phyloP scores from a whole-genome alignment of 2,888 invertebrate species.

The Drosophila histrio region DNA sequence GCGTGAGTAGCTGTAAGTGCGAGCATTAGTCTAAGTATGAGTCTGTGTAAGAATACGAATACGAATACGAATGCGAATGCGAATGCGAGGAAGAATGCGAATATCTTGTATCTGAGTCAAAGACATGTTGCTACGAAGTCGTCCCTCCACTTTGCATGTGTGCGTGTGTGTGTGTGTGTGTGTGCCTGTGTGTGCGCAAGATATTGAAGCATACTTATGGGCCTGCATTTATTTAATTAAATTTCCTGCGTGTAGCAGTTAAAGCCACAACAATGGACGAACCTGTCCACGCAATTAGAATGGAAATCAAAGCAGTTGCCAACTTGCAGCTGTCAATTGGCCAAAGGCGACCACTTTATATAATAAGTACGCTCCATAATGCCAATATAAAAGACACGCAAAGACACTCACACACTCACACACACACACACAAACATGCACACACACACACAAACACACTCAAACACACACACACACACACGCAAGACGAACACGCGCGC shows the following conservation, averaged over 20 bases:
- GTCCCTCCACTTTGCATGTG: background rate
- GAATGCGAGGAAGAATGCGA: constrained; percentile 32
- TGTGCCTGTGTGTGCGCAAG: constrained; percentile 27
- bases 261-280: constrained; percentile 7
- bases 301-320: constrained; percentile 39
- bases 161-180: constrained; percentile 13
- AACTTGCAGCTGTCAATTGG: constrained; percentile 44
- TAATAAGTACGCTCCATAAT: constrained; percentile 58
- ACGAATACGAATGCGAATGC: constrained; percentile 16
- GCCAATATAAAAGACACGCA: constrained; percentile 37
- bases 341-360: constrained; percentile 61
- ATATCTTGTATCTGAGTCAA: constrained; percentile 46
- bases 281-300: background rate
- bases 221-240: constrained; percentile 61
- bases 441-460: constrained; percentile 9
- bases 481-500: constrained; percentile 42
- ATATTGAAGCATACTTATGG: constrained; percentile 65
- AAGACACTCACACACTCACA: constrained; percentile 26
- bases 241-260: constrained; percentile 29
- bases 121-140: constrained; percentile 69
- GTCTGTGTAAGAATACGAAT: constrained; percentile 1
- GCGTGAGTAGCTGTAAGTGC: constrained; percentile 25
- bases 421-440: constrained; percentile 17
- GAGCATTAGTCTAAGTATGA: background rate
- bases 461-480: constrained; percentile 15